Conservation (phyloP, 2,797 vertebrate species). For the Sternarchorhynchus goeldii region DNA sequence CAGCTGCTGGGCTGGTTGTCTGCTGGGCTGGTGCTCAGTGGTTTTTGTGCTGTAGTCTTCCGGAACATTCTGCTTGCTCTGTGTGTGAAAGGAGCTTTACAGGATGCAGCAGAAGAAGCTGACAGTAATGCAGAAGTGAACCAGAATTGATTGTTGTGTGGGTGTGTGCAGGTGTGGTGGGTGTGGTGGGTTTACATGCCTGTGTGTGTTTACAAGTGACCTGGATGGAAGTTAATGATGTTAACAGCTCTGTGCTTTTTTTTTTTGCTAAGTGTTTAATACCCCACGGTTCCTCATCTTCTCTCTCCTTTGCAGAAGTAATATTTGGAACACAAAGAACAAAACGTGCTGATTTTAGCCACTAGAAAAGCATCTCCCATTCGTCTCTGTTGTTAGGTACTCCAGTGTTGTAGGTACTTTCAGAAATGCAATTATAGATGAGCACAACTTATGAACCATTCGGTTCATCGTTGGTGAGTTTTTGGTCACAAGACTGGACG, state of each 20-base stretch:
- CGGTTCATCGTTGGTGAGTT: no score
- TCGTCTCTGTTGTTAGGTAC: no score
- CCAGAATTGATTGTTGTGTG: constrained; percentile 45
- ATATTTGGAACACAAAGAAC: not conserved
- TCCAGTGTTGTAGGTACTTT: no score
- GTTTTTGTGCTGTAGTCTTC: not conserved
- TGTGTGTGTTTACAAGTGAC: constrained; percentile 57
- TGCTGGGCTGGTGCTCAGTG: not conserved
- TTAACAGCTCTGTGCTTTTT: constrained; percentile 71
- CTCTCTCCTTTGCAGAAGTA: no score
- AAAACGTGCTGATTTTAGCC: no score
- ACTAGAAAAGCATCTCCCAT: no score
- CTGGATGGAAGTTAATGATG: constrained; percentile 67
- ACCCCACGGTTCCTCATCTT: not conserved
- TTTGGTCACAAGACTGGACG: no score
- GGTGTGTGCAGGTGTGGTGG: constrained; percentile 52
- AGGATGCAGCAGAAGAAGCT: not conserved
- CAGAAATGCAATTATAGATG: no score
- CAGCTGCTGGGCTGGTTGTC: not conserved
- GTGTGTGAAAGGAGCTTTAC: not conserved
- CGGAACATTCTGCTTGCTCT: not conserved
- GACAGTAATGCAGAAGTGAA: not conserved
- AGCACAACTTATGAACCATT: no score
- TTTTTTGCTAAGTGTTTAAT: constrained; percentile 42
- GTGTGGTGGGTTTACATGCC: no score